Evolutionary conservation across 2,888 invertebrate species (phyloP).

Genomic region (Caenorhabditis doughertyi): DNA sequence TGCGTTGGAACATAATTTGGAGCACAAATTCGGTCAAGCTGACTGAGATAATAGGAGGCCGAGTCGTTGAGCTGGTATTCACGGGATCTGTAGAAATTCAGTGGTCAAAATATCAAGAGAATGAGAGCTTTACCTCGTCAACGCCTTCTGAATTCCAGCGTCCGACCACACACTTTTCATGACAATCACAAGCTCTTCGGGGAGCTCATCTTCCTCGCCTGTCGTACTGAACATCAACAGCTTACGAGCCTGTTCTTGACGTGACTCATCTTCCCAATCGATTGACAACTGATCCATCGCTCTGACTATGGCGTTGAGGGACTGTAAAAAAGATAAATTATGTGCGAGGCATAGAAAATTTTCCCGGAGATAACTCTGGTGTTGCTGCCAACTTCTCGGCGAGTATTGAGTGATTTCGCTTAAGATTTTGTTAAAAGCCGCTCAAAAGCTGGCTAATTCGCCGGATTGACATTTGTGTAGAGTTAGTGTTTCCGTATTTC

Average conservation of each 20-base stretch:
- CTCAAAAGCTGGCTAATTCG: no score
- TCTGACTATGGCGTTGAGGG: conserved; percentile 38
- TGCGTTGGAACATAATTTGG: conserved; percentile 61
- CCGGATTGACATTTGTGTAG: no score
- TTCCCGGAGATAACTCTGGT: no score
- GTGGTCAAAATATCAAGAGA: not conserved
- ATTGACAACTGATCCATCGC: conserved; percentile 54
- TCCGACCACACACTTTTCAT: conserved; percentile 60
- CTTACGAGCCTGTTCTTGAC: conserved; percentile 49
- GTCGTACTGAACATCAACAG: conserved; percentile 35
- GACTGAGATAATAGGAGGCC: conserved; percentile 60
- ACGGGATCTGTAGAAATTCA: conserved; percentile 31
- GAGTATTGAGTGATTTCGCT: no score
- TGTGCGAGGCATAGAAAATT: no score
- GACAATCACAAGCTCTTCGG: conserved; percentile 47
- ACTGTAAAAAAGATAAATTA: no score
- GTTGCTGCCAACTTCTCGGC: no score
- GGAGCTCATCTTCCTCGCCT: conserved; percentile 55
- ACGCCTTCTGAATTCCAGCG: conserved; percentile 48
- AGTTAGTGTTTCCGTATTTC: no score
- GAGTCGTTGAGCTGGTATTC: conserved; percentile 67
- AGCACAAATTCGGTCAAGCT: conserved; percentile 57
- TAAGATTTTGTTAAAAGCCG: no score
- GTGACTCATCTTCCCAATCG: conserved; percentile 26
- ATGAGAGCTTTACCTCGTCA: conserved; percentile 22